These are phyloP conservation scores for Timandra comae DNA, from an alignment of 2,888 invertebrate species.

Conservation along the genomic window DNA sequence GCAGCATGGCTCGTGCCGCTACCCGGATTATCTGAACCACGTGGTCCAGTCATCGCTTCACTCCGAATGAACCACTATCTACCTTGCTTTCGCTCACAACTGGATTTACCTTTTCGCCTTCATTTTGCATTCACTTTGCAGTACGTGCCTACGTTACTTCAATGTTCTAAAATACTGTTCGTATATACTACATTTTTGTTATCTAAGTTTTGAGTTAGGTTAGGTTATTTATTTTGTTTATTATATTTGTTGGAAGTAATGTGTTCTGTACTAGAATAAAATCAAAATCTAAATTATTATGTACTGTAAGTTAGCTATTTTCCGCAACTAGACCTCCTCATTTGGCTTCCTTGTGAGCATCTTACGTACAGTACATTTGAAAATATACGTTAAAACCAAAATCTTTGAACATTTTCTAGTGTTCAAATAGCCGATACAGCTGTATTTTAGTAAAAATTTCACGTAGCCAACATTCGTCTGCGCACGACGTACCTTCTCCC, in stretches of 20 bases:
- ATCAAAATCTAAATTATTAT: too few species aligned
- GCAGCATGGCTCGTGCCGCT: conserved; percentile 34
- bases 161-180: too few species aligned
- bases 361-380: too few species aligned
- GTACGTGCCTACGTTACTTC: conserved; percentile 1
- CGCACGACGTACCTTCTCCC: conserved; percentile 14
- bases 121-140: conserved; percentile 11
- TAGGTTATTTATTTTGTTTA: too few species aligned
- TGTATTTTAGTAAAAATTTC: conserved; percentile 34
- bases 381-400: conserved; percentile 7
- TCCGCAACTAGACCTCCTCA: too few species aligned
- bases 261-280: too few species aligned
- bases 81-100: conserved; percentile 12
- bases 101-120: conserved; percentile 12
- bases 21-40: conserved; percentile 15
- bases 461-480: conserved; percentile 27
- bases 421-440: too few species aligned
- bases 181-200: too few species aligned
- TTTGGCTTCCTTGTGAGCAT: too few species aligned
- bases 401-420: conserved; percentile 20
- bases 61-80: conserved; percentile 9
- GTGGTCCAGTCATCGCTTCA: conserved; percentile 11
- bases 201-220: too few species aligned
- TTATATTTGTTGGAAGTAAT: too few species aligned
- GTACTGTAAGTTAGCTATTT: too few species aligned